phyloP scores from a whole-genome alignment of 37 sponge, comb jelly and placozoan genomes.

The Dysidea cf. avara region DNA sequence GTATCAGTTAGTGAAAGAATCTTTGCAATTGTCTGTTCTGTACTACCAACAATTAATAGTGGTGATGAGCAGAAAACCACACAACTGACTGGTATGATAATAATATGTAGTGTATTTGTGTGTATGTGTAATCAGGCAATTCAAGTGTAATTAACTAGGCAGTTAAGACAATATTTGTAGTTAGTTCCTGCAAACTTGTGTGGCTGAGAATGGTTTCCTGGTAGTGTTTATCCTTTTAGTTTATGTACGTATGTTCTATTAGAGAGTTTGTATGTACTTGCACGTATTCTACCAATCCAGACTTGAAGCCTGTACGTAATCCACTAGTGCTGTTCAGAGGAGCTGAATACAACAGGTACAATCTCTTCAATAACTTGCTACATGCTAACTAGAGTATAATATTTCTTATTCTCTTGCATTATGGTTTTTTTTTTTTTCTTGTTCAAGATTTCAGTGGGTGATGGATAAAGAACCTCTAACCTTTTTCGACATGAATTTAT shows the following conservation, averaged over 20 bases:
- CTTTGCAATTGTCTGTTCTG: constrained; percentile 14
- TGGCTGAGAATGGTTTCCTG: too few relatives aligned
- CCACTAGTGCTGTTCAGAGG: constrained; percentile 77
- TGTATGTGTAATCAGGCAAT: too few relatives aligned
- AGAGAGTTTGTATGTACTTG: too few relatives aligned
- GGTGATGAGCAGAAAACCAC: not conserved
- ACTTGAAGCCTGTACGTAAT: constrained; percentile 60
- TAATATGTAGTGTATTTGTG: too few relatives aligned
- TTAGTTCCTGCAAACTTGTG: too few relatives aligned
- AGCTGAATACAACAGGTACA: constrained; percentile 70
- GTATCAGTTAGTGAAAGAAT: constrained; percentile 59
- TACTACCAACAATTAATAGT: not conserved
- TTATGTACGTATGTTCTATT: too few relatives aligned
- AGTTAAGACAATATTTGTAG: too few relatives aligned
- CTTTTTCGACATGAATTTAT: constrained; percentile 54
- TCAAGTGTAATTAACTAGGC: too few relatives aligned
- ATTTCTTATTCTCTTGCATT: not conserved
- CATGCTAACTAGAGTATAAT: too few relatives aligned
- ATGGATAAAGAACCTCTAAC: constrained; percentile 50
- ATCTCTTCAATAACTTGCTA: too few relatives aligned
- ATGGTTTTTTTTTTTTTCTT: not conserved
- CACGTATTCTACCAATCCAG: too few relatives aligned
- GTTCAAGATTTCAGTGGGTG: constrained; percentile 12
- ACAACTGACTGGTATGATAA: not conserved
- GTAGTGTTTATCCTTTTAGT: too few relatives aligned